Percentiles rank a stretch among this genome's conserved stretches.
Conservation (phyloP, 2,888 invertebrate genomes). For the Petrophora chlorosata region DNA sequence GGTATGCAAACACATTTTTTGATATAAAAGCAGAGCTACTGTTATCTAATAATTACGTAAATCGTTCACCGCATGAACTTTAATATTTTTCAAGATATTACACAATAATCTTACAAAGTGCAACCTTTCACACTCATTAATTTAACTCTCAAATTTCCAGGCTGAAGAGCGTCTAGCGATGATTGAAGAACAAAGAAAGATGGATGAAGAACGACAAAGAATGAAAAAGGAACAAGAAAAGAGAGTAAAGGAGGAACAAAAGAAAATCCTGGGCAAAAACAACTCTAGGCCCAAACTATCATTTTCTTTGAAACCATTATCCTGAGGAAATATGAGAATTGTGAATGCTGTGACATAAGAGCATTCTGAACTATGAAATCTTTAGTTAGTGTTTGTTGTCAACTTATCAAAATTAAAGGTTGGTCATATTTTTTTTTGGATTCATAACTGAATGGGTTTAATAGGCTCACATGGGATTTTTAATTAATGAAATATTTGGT, state of each 20-base stretch:
- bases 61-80: too few relatives aligned
- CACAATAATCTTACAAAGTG: too few relatives aligned
- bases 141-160: slow-evolving; percentile 75
- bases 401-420: background rate
- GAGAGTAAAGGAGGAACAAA: slow-evolving; percentile 96
- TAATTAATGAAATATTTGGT: too few relatives aligned
- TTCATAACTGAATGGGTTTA: background rate
- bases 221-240: slow-evolving; percentile 97
- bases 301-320: slow-evolving; percentile 93
- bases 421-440: background rate
- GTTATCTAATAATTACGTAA: too few relatives aligned
- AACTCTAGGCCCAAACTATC: slow-evolving; percentile 98
- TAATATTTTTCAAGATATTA: too few relatives aligned
- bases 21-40: too few relatives aligned
- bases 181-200: slow-evolving; percentile 97
- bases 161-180: slow-evolving; percentile 98
- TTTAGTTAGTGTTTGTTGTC: slow-evolving; percentile 8
- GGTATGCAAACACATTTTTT: too few relatives aligned
- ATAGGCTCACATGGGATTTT: too few relatives aligned
- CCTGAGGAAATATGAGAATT: slow-evolving; percentile 73
- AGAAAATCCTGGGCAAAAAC: slow-evolving; percentile 98
- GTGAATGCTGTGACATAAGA: slow-evolving; percentile 11
- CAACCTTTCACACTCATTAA: too few relatives aligned
- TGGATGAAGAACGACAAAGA: slow-evolving; percentile 97
- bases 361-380: slow-evolving; percentile 19